These are phyloP conservation scores for Eulacestoma nigropectus DNA, from an alignment of 2,113 vertebrate species.

Conservation along the genomic window DNA sequence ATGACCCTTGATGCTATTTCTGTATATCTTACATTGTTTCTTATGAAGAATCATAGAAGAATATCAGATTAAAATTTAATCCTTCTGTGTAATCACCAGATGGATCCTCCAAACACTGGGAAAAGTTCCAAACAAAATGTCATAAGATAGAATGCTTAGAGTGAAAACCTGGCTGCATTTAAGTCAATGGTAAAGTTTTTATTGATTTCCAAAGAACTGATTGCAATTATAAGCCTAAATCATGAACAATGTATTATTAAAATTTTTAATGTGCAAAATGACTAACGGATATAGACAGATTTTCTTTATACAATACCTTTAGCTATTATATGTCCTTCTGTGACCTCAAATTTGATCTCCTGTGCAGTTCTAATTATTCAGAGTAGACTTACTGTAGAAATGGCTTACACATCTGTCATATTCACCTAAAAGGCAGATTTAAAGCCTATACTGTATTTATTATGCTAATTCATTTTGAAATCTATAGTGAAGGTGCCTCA, in stretches of 20 bases:
- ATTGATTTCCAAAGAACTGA: not conserved
- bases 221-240: not conserved
- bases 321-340: constrained; percentile 23
- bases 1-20: not conserved
- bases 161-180: not conserved
- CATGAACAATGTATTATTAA: not conserved
- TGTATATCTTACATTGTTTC: not conserved
- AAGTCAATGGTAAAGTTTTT: not conserved
- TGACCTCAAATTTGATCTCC: constrained; percentile 48
- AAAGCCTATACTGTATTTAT: constrained; percentile 55
- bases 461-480: constrained; percentile 69
- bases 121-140: not conserved
- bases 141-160: not conserved
- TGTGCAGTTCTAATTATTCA: constrained; percentile 51
- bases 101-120: not conserved
- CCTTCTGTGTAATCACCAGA: not conserved
- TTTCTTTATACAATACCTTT: not conserved
- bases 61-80: constrained; percentile 5
- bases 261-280: not conserved
- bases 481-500: constrained; percentile 53
- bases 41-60: not conserved
- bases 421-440: constrained; percentile 58
- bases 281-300: not conserved
- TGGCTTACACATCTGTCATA: constrained; percentile 59
- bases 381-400: constrained; percentile 42